Evolutionary conservation across 1,140 invertebrate species (phyloP), one percentile per base, ranked within the genome.

Genomic region (Nautilus pompilius): DNA sequence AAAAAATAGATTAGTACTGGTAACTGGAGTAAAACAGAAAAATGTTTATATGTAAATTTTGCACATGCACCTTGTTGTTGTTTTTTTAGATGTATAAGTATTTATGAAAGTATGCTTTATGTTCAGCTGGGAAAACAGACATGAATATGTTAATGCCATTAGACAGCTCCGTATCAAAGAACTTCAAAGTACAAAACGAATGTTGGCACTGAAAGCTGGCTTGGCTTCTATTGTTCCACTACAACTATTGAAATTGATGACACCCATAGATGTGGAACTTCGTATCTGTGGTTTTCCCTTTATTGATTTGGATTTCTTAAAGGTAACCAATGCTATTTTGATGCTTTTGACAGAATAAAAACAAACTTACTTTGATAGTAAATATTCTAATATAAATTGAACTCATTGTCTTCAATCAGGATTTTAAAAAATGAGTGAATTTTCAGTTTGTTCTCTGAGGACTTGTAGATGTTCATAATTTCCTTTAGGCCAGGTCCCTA

Each of bases 261-360:
- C 80, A 22, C 77, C 82, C 3, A 13, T 48, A 20, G 80, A 84
- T 65, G 57, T 81, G 57, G 77, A 83, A 63, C 64, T 81, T 10
- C 68, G 80, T 49, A 77, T 76, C 2, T 81, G 80, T 76, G 82
- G 82, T n/a, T 66, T 77, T 28, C 79, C 81, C 6, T 65, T 69
- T 49, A 74, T 84, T 10, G 76, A 81, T 56, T 63, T 83, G 2
- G 69, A 79, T 29, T 82, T 82, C 48, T 66, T 84, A 0, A 83
- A 83, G 74, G 80, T 80, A 65, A 65, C 61, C 45, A n/a, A 61
- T 17, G n/a, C 3, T 5, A 2, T 34, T 34, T 17, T 58, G 28
- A 5, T 34, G 29, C 34, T 5, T 20, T 58, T 58, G 3, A 26
- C 20, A n/a, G 26, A 33, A 15, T 45, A 60, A 41, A 30, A 36